Percentiles rank a stretch among this genome's conserved stretches.
Evolutionary conservation across 2,113 vertebrate species (phyloP).

Genomic region (Neolamprologus sp.): DNA sequence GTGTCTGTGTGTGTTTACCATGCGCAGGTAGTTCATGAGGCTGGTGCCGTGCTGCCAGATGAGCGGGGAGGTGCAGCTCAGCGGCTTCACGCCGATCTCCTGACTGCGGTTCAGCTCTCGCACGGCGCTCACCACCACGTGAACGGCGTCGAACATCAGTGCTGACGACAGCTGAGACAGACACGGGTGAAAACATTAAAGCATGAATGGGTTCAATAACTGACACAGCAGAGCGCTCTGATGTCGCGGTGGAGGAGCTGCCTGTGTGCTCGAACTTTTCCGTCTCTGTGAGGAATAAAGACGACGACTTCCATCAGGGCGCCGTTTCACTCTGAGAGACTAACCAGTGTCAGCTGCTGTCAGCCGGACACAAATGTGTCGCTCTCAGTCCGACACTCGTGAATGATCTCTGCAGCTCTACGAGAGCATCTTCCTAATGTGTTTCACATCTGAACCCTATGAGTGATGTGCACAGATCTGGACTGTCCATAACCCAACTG

Average conservation of each 20-base stretch:
- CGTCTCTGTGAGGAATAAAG: not conserved
- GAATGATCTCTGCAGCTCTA: not conserved
- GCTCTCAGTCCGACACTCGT: not conserved
- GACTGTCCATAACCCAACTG: not conserved
- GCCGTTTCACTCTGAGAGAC: not conserved
- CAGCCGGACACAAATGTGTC: not conserved
- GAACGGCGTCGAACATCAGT: constrained; percentile 85
- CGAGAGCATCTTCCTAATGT: not conserved
- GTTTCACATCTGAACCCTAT: not conserved
- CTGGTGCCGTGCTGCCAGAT: constrained; percentile 91
- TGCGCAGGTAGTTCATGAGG: constrained; percentile 91
- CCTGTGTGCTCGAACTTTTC: not conserved
- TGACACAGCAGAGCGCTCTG: not conserved
- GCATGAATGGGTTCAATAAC: not conserved
- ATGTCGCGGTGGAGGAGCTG: not conserved
- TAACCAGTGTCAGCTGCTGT: not conserved
- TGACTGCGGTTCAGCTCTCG: constrained; percentile 87
- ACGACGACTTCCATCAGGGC: not conserved
- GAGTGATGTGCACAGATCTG: not conserved
- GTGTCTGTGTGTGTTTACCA: constrained; percentile 67
- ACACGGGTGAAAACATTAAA: not conserved
- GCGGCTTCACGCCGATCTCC: constrained; percentile 83
- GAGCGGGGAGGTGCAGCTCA: constrained; percentile 81
- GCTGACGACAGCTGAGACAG: constrained; percentile 77
- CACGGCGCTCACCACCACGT: constrained; percentile 84